Evolutionary conservation across 1,140 invertebrate genomes (phyloP).

Genomic region (Cyrtorhinus lividipennis): DNA sequence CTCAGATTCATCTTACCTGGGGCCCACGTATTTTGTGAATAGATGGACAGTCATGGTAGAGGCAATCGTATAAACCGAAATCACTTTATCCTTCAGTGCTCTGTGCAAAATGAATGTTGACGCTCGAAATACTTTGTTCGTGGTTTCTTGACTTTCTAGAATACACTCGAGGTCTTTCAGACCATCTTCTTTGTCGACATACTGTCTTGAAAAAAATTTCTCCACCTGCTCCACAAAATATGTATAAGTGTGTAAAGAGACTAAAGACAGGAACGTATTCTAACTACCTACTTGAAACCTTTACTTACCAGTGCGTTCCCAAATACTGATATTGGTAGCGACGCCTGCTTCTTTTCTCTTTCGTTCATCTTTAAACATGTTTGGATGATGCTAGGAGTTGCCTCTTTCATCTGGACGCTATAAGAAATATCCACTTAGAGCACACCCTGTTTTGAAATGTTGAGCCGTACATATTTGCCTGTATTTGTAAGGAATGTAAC

Average conservation of each 20-base stretch:
- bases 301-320: constrained; percentile 62
- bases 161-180: constrained; percentile 42
- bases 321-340: constrained; percentile 77
- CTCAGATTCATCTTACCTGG: constrained; percentile 52
- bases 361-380: constrained; percentile 57
- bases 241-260: too few species aligned
- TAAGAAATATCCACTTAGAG: too few species aligned
- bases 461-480: too few species aligned
- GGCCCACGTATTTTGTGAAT: constrained; percentile 61
- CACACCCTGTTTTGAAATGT: too few species aligned
- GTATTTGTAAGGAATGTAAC: too few species aligned
- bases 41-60: constrained; percentile 62
- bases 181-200: constrained; percentile 81
- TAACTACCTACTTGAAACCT: too few species aligned
- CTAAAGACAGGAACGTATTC: too few species aligned
- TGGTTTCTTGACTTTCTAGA: constrained; percentile 11
- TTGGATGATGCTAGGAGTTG: not conserved
- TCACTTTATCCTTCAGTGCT: constrained; percentile 67
- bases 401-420: not conserved
- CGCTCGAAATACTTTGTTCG: constrained; percentile 62
- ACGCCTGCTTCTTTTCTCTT: constrained; percentile 77
- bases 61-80: constrained; percentile 64
- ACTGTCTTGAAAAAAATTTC: constrained; percentile 87
- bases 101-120: constrained; percentile 60
- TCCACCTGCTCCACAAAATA: too few species aligned